phyloP scores from a whole-genome alignment of 2,888 invertebrate genomes.

The Ditylenchus weischeri region DNA sequence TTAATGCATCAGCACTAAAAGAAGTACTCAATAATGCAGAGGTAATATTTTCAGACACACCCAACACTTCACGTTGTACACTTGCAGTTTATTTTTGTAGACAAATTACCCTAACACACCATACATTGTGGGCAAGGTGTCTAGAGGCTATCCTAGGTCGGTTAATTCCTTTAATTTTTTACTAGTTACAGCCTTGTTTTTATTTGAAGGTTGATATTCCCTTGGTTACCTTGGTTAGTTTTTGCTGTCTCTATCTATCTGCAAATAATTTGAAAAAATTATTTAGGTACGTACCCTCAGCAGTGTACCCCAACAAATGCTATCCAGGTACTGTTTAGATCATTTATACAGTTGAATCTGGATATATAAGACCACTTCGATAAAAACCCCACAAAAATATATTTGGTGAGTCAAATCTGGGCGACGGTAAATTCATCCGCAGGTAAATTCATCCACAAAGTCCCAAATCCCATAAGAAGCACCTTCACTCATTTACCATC shows the following conservation, averaged over 20 bases:
- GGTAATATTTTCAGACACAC: slow-evolving; percentile 1
- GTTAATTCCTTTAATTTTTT: too few relatives aligned
- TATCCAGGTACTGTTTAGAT: slow-evolving; percentile 56
- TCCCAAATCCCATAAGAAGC: too few relatives aligned
- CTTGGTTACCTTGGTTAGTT: slow-evolving; percentile 57
- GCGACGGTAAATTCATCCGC: too few relatives aligned
- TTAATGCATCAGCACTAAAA: slow-evolving; percentile 50
- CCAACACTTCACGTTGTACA: not conserved
- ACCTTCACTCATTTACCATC: too few relatives aligned
- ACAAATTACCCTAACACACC: not conserved
- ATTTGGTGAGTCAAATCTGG: too few relatives aligned
- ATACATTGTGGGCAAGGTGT: slow-evolving; percentile 5
- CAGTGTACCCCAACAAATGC: slow-evolving; percentile 53
- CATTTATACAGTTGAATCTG: not conserved
- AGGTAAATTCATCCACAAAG: too few relatives aligned
- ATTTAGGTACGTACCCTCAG: slow-evolving; percentile 14
- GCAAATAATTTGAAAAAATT: too few relatives aligned
- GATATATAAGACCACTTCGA: not conserved
- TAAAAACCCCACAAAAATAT: not conserved
- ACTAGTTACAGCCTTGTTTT: too few relatives aligned
- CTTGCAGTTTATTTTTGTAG: slow-evolving; percentile 4
- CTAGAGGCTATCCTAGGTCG: slow-evolving; percentile 49
- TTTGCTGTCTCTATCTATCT: slow-evolving; percentile 18
- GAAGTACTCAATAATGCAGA: slow-evolving; percentile 7
- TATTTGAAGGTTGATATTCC: slow-evolving; percentile 40